phyloP scores from a whole-genome alignment of 2,797 vertebrate species.

The Austrolebias charrua region DNA sequence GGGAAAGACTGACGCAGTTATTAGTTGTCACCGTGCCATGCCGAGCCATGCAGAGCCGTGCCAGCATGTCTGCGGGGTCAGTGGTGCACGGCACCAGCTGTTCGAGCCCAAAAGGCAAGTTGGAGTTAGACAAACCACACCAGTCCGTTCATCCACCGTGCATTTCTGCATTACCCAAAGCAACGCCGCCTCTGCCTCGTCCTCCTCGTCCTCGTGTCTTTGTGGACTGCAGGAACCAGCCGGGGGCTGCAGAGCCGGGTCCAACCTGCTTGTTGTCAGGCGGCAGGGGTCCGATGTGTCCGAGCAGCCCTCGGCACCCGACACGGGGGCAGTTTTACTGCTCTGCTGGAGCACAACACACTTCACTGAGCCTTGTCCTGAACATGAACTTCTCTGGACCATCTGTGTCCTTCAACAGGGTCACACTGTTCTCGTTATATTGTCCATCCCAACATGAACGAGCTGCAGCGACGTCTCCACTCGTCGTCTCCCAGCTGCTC shows the following conservation, averaged over 20 bases:
- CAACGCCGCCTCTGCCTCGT: conserved; percentile 71
- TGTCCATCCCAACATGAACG: no score
- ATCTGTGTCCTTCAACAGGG: no score
- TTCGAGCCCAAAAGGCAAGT: conserved; percentile 11
- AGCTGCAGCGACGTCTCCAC: no score
- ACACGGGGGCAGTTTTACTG: conserved; percentile 25
- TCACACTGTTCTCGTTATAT: no score
- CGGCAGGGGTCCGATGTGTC: conserved; percentile 37
- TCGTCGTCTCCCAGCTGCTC: no score
- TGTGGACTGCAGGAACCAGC: conserved; percentile 46
- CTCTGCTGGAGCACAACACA: conserved; percentile 56
- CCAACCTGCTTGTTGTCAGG: conserved; percentile 38
- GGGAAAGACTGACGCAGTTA: conserved; percentile 12
- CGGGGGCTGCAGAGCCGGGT: conserved; percentile 24
- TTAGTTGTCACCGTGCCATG: conserved; percentile 51
- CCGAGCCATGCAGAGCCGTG: conserved; percentile 31
- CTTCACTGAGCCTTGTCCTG: not conserved
- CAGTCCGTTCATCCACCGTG: conserved; percentile 35
- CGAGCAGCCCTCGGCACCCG: conserved; percentile 51
- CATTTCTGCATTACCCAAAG: conserved; percentile 76
- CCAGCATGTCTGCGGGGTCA: conserved; percentile 7
- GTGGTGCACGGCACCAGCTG: conserved; percentile 23
- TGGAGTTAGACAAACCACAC: conserved; percentile 44
- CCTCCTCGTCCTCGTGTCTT: conserved; percentile 58
- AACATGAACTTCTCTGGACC: no score